Evolutionary conservation across 2,888 invertebrate species (phyloP).

Genomic region (Pseudoips prasinana): DNA sequence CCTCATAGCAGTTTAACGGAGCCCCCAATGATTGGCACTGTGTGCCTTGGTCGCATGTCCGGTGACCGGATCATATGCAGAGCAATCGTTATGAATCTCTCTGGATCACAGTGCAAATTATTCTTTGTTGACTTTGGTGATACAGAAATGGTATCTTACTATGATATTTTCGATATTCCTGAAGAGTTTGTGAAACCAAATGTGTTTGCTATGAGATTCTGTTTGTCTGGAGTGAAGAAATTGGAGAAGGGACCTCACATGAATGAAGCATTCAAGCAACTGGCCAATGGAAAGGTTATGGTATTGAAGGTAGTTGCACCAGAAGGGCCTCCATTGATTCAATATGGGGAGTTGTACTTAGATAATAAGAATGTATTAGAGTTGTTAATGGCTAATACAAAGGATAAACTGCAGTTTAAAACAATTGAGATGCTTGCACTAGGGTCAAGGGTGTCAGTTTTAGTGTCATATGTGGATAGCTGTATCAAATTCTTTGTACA

Average conservation of each 20-base stretch:
- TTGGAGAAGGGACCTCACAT: conserved; percentile 81
- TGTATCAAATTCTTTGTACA: conserved; percentile 89
- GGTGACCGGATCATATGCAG: conserved; percentile 87
- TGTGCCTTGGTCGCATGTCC: conserved; percentile 88
- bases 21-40: conserved; percentile 87
- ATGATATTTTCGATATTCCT: conserved; percentile 89
- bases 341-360: conserved; percentile 87
- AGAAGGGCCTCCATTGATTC: conserved; percentile 87
- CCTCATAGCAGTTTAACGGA: conserved; percentile 83
- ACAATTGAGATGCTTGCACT: conserved; percentile 60
- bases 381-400: conserved; percentile 68
- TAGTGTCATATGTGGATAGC: conserved; percentile 85
- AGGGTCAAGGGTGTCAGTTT: conserved; percentile 69
- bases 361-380: conserved; percentile 83
- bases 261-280: conserved; percentile 86
- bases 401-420: conserved; percentile 66
- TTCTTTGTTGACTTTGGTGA: conserved; percentile 92
- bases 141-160: conserved; percentile 86
- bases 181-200: conserved; percentile 86
- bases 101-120: conserved; percentile 87
- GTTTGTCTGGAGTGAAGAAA: conserved; percentile 86
- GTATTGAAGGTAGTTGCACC: conserved; percentile 85
- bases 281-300: conserved; percentile 84
- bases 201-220: conserved; percentile 89
- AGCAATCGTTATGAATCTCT: conserved; percentile 88